These are phyloP conservation scores for Tenthredo notha DNA, from an alignment of 2,888 invertebrate species.

Conservation along the genomic window DNA sequence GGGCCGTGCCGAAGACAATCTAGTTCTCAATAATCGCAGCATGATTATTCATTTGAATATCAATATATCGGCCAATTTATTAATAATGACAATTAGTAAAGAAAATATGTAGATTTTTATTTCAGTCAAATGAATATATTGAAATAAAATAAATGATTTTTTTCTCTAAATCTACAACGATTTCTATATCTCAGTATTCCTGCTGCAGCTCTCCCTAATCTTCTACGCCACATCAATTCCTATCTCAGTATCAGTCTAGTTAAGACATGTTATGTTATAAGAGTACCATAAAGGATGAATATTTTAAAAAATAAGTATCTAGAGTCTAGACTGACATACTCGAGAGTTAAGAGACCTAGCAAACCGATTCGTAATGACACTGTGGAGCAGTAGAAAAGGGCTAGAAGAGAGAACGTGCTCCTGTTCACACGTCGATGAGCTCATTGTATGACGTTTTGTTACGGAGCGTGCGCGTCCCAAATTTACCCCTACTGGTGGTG, in stretches of 20 bases:
- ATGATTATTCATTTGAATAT: background rate
- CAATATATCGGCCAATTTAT: background rate
- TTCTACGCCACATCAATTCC: background rate
- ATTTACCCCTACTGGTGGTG: conserved; percentile 13
- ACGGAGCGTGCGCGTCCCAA: conserved; percentile 45
- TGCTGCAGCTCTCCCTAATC: background rate
- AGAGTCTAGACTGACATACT: conserved; percentile 13
- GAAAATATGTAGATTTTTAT: no score
- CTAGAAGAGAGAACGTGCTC: conserved; percentile 7
- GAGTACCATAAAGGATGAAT: background rate
- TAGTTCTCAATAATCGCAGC: background rate
- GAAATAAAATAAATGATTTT: no score
- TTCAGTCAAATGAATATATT: no score
- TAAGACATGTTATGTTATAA: background rate
- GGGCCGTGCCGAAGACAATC: background rate
- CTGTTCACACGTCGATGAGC: conserved; percentile 41
- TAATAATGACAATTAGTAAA: no score
- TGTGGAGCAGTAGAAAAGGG: background rate
- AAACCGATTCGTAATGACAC: conserved; percentile 35
- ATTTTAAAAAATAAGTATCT: background rate
- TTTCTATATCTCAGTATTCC: background rate
- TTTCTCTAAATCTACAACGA: background rate
- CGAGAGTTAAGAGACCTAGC: background rate
- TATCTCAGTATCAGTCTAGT: background rate
- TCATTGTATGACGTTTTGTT: conserved; percentile 46